Conservation (phyloP, 1,140 invertebrate species). For the Cydia amplana region DNA sequence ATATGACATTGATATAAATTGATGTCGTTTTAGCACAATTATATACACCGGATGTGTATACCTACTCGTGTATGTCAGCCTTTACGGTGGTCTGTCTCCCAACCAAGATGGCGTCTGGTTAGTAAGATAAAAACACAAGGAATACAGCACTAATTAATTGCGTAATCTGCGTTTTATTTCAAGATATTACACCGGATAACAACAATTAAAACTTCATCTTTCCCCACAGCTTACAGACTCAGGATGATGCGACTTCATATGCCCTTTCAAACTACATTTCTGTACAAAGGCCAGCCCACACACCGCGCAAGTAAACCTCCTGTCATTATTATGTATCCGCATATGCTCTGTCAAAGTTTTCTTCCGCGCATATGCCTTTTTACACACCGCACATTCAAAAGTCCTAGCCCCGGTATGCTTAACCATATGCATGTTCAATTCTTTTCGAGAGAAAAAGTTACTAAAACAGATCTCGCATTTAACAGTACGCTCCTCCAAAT, state of each 20-base stretch:
- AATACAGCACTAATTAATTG: too few relatives aligned
- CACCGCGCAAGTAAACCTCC: slow-evolving; percentile 73
- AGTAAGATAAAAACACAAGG: too few relatives aligned
- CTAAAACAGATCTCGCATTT: slow-evolving; percentile 55
- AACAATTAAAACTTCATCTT: neutral
- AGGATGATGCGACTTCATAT: slow-evolving; percentile 60
- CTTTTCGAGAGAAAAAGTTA: slow-evolving; percentile 51
- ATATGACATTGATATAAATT: too few relatives aligned
- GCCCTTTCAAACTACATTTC: slow-evolving; percentile 68
- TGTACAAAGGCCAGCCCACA: slow-evolving; percentile 80
- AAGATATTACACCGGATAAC: too few relatives aligned
- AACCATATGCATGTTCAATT: slow-evolving; percentile 81
- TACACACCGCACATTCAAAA: slow-evolving; percentile 79
- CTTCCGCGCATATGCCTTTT: slow-evolving; percentile 82
- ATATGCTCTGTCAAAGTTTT: slow-evolving; percentile 86
- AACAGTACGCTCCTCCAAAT: slow-evolving; percentile 57
- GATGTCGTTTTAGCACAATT: too few relatives aligned
- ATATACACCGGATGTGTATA: too few relatives aligned
- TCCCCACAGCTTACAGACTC: slow-evolving; percentile 25
- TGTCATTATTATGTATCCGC: slow-evolving; percentile 82
- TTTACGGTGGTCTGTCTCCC: too few relatives aligned
- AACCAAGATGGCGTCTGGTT: too few relatives aligned
- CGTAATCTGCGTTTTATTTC: too few relatives aligned
- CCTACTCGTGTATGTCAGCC: too few relatives aligned
- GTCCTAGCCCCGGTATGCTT: slow-evolving; percentile 82